Evolutionary conservation across 2,888 invertebrate species (phyloP), one percentile per base, ranked within the genome.

Genomic region (Ichneumoninae sp.): DNA sequence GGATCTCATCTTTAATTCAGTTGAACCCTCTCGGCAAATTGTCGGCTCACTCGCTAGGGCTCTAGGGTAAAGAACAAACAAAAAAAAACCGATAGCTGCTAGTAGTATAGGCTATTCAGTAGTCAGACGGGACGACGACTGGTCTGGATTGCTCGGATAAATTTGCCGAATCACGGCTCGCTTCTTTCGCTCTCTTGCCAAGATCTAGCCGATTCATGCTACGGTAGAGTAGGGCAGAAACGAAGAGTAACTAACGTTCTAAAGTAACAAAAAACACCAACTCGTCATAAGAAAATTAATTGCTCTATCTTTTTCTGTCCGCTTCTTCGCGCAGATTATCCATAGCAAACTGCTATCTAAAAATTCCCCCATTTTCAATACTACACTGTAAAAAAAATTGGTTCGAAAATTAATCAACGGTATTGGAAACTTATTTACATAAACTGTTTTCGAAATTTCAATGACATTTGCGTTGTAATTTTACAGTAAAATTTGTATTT

Each of bases 1-100:
- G 66, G 33, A 72, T 65, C 70, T 80, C 71, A 70, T 80, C 65
- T 71, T 80, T 71, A 70, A 80, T 80, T 71, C 80, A 80, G 50
- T 36, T 40, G 54, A 30, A 50, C 52, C 36, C n/a, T 33, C 47
- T 30, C 36, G 50, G 62, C 65, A 75, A 65, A 75, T 75, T 75
- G 75, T 75, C 65, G 75, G 33, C 10, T 57, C 7, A n/a, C 30
- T 19, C 36, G 47, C 33, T 50, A 13, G 65, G 33, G 5, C 19
- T 65, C 19, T 22, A 16, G 19, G 13, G 44, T 33, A 30, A 13
- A 68, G 33, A 33, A 79, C 40, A 74, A 68, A 47, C n/a, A 52
- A 57, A 54, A 47, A 69, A 36, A 36, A 57, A 16, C 44, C 50
- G 26, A n/a, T 19, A 47, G 54, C 44, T 52, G 69, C 68, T 47